These are phyloP conservation scores for Coremacera marginata DNA, from an alignment of 2,888 invertebrate species.

Conservation along the genomic window DNA sequence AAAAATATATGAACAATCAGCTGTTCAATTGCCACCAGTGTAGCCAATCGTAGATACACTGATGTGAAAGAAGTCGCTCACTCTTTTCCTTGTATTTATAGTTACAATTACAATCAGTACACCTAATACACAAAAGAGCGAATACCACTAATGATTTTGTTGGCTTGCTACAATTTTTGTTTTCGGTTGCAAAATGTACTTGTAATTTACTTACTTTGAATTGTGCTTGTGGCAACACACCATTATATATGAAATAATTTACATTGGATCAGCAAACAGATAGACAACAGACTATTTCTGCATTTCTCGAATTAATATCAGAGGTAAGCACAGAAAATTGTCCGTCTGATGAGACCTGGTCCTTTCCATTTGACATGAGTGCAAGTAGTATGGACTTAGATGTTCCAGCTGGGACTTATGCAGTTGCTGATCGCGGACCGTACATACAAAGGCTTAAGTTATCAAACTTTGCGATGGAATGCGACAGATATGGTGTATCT, in stretches of 20 bases:
- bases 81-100: too few relatives aligned
- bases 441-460: not conserved
- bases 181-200: constrained; percentile 13
- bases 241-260: too few relatives aligned
- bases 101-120: too few relatives aligned
- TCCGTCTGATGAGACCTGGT: too few relatives aligned
- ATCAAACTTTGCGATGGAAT: constrained; percentile 3
- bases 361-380: not conserved
- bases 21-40: too few relatives aligned
- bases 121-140: too few relatives aligned
- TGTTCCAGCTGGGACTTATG: not conserved
- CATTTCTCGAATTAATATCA: constrained; percentile 8
- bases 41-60: too few relatives aligned
- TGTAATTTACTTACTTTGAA: constrained; percentile 4
- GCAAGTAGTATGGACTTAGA: not conserved
- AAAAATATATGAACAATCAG: too few relatives aligned
- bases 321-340: too few relatives aligned
- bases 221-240: constrained; percentile 4
- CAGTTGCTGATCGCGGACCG: not conserved
- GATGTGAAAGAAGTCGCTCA: too few relatives aligned
- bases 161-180: not conserved
- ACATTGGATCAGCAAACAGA: too few relatives aligned
- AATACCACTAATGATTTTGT: constrained; percentile 46
- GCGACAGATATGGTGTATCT: not conserved
- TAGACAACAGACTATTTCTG: too few relatives aligned